Percentiles rank a stretch among this genome's conserved stretches.
Evolutionary conservation across 2,113 vertebrate genomes (phyloP).

Genomic region (Rhadina sibilatrix): DNA sequence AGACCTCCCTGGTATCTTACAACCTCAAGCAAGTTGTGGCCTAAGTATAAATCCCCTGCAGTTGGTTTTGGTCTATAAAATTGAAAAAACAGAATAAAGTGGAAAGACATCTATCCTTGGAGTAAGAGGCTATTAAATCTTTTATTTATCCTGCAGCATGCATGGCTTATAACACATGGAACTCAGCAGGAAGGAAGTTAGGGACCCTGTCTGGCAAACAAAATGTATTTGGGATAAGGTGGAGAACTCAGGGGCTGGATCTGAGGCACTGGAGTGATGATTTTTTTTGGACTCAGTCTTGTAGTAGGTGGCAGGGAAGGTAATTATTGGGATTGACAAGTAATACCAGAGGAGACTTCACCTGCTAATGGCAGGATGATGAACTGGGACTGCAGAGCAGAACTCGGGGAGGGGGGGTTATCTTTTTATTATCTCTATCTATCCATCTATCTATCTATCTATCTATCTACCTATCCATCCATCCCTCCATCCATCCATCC

Average conservation of each 20-base stretch:
- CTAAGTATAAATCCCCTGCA: background rate
- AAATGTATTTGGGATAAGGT: background rate
- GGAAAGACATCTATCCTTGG: background rate
- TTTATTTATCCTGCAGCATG: background rate
- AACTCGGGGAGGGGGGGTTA: background rate
- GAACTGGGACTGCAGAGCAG: background rate
- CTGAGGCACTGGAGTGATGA: background rate
- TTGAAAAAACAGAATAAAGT: background rate
- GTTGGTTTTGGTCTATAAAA: background rate
- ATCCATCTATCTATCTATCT: accelerated
- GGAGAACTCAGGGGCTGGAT: background rate
- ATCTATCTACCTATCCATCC: background rate
- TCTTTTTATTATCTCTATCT: background rate
- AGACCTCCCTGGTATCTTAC: background rate
- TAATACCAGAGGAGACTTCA: background rate
- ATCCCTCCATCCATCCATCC: no score
- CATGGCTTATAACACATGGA: background rate
- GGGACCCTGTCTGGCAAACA: background rate
- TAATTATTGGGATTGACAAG: background rate
- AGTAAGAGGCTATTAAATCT: background rate
- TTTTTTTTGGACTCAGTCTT: background rate
- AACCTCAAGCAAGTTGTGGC: background rate
- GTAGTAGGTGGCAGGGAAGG: background rate
- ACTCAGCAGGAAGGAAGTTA: background rate
- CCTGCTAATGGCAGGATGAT: background rate